These are phyloP conservation scores for Setophaga kirtlandii DNA, from an alignment of 2,113 vertebrate species.

Conservation along the genomic window DNA sequence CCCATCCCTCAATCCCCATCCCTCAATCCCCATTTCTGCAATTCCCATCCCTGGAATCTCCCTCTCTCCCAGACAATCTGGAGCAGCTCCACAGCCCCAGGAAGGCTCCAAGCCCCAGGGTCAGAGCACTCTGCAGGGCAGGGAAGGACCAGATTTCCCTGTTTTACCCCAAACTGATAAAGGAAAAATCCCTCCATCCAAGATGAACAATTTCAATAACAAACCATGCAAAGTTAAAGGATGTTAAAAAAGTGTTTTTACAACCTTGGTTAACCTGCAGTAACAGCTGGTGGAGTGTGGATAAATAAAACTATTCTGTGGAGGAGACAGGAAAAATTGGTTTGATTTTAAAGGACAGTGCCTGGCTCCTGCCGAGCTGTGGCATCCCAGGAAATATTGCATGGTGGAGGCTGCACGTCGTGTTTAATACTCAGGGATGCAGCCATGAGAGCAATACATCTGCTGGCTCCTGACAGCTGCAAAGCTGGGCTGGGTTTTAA, in stretches of 20 bases:
- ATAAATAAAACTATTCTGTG: conserved; percentile 60
- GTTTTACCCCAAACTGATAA: accelerated
- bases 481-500: not conserved
- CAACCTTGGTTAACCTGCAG: conserved; percentile 58
- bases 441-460: conserved; percentile 42
- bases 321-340: conserved; percentile 53
- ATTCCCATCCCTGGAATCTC: not conserved
- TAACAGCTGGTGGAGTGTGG: conserved; percentile 10
- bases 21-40: not conserved
- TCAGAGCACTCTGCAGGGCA: not conserved
- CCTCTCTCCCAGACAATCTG: not conserved
- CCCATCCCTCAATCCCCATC: not conserved
- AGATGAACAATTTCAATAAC: conserved; percentile 18
- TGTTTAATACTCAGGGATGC: conserved; percentile 52
- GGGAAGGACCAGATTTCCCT: not conserved
- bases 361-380: not conserved
- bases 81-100: accelerated
- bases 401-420: not conserved
- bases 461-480: conserved; percentile 45
- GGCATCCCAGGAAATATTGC: conserved; percentile 56
- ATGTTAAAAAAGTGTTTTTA: conserved; percentile 21
- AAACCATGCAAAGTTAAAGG: not conserved
- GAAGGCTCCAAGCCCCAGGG: accelerated
- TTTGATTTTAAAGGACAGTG: conserved; percentile 54
- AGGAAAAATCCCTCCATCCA: not conserved